Percentiles rank a stretch among this genome's conserved stretches.
phyloP scores from a whole-genome alignment of 2,113 vertebrate genomes.

The Sinocyclocheilus grahami region DNA sequence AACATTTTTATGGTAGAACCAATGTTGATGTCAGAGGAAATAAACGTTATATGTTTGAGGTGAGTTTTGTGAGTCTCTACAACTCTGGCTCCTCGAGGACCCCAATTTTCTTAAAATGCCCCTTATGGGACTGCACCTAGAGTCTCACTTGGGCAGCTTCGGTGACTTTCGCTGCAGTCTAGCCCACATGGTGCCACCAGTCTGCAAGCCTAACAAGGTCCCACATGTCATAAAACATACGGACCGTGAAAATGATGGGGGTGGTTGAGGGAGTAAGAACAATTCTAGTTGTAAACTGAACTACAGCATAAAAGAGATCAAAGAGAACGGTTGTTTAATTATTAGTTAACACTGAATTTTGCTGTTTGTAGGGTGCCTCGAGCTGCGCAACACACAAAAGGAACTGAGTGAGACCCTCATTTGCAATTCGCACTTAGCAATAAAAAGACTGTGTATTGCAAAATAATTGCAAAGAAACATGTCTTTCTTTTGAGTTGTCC shows the following conservation, averaged over 20 bases:
- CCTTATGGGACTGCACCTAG: constrained; percentile 38
- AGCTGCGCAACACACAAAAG: neutral
- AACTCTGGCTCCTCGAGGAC: neutral
- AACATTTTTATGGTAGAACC: constrained; percentile 41
- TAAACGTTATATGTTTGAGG: constrained; percentile 39
- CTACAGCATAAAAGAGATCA: constrained; percentile 42
- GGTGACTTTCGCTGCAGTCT: constrained; percentile 36
- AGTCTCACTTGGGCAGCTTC: constrained; percentile 35
- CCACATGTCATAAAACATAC: constrained; percentile 60
- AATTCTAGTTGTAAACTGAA: constrained; percentile 50
- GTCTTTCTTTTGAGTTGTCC: neutral
- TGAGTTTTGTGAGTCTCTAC: constrained; percentile 30
- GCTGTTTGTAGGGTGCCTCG: neutral
- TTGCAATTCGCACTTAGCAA: neutral
- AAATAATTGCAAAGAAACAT: neutral
- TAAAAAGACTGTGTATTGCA: neutral
- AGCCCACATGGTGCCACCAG: constrained; percentile 55
- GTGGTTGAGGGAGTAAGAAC: constrained; percentile 38
- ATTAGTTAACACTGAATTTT: constrained; percentile 12
- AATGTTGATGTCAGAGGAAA: constrained; percentile 53
- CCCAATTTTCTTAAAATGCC: constrained; percentile 27
- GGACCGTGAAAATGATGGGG: constrained; percentile 50
- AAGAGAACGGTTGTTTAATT: constrained; percentile 31
- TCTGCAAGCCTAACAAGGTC: constrained; percentile 62
- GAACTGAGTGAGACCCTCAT: neutral